These are phyloP conservation scores for Microchrysa polita DNA, from an alignment of 2,888 invertebrate genomes.

Conservation along the genomic window DNA sequence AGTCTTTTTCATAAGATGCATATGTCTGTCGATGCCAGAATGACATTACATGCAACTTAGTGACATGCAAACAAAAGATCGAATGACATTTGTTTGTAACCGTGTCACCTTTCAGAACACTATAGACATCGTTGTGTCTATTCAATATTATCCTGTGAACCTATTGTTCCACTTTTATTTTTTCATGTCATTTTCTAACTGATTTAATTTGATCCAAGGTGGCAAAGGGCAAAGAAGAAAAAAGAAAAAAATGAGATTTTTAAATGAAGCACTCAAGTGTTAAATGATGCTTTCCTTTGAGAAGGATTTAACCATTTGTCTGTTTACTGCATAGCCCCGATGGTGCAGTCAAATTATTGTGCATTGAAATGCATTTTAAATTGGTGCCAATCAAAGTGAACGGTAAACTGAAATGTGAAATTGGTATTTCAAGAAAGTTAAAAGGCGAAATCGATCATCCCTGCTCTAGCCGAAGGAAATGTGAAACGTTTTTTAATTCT, in stretches of 20 bases:
- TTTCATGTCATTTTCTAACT: slow-evolving; percentile 25
- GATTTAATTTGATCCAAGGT: slow-evolving; percentile 31
- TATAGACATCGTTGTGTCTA: slow-evolving; percentile 7
- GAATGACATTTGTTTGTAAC: slow-evolving; percentile 42
- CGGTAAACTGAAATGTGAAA: too few species aligned
- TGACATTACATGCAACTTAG: slow-evolving; percentile 33
- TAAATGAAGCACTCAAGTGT: slow-evolving; percentile 17
- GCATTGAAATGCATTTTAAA: too few species aligned
- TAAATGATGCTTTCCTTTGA: slow-evolving; percentile 19
- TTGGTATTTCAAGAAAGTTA: too few species aligned
- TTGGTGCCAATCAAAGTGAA: too few species aligned
- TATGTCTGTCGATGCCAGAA: slow-evolving; percentile 1
- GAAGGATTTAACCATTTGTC: not conserved
- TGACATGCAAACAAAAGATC: slow-evolving; percentile 38
- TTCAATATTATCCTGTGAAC: too few species aligned
- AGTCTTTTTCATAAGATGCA: slow-evolving; percentile 25
- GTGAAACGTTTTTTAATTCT: too few species aligned
- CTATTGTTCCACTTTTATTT: slow-evolving; percentile 12
- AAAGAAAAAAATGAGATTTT: not conserved
- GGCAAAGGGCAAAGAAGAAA: too few species aligned
- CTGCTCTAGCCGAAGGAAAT: too few species aligned
- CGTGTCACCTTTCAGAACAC: slow-evolving; percentile 41
- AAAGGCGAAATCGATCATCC: too few species aligned
- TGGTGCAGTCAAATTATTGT: too few species aligned
- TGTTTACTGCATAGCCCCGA: too few species aligned